phyloP scores from a whole-genome alignment of 2,113 vertebrate genomes.

The Eptatretus burgeri region DNA sequence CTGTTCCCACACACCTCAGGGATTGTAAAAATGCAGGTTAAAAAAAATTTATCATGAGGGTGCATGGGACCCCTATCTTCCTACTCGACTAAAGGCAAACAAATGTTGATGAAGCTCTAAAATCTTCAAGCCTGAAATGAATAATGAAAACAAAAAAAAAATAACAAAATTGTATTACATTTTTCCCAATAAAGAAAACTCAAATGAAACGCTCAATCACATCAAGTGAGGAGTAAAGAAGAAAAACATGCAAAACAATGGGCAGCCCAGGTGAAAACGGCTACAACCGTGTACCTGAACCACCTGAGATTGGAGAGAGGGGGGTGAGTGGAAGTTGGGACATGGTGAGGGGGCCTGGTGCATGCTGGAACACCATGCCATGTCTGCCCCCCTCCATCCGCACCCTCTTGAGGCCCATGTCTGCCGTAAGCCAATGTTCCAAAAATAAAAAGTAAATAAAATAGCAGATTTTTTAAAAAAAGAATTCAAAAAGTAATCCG shows the following conservation, averaged over 20 bases:
- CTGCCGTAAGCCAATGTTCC: slow-evolving; percentile 41
- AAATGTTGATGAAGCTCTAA: slow-evolving; percentile 16
- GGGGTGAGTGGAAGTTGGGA: too few relatives aligned
- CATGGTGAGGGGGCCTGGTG: slow-evolving; percentile 16
- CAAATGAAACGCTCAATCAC: background rate
- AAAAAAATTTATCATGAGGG: too few relatives aligned
- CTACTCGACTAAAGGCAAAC: slow-evolving; percentile 22
- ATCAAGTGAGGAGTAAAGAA: background rate
- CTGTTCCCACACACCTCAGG: too few relatives aligned
- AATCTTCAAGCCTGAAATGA: slow-evolving; percentile 19
- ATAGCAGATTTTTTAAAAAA: too few relatives aligned
- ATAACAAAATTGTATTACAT: background rate
- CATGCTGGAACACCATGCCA: slow-evolving; percentile 98
- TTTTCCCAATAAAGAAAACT: slow-evolving; percentile 12
- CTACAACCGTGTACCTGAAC: too few relatives aligned
- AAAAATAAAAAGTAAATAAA: slow-evolving; percentile 13
- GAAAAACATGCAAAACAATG: background rate
- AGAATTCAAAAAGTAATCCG: slow-evolving; percentile 18
- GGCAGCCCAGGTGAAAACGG: slow-evolving; percentile 11
- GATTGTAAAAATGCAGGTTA: too few relatives aligned
- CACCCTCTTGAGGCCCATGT: slow-evolving; percentile 95
- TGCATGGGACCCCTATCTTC: too few relatives aligned
- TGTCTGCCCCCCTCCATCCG: slow-evolving; percentile 96
- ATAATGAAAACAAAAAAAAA: slow-evolving; percentile 11
- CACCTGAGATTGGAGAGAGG: too few relatives aligned